A percentile compares a stretch with the other conserved stretches of the same genome.
These are phyloP conservation scores for Magallana gigas DNA, from an alignment of 1,140 invertebrate genomes.

Conservation along the genomic window DNA sequence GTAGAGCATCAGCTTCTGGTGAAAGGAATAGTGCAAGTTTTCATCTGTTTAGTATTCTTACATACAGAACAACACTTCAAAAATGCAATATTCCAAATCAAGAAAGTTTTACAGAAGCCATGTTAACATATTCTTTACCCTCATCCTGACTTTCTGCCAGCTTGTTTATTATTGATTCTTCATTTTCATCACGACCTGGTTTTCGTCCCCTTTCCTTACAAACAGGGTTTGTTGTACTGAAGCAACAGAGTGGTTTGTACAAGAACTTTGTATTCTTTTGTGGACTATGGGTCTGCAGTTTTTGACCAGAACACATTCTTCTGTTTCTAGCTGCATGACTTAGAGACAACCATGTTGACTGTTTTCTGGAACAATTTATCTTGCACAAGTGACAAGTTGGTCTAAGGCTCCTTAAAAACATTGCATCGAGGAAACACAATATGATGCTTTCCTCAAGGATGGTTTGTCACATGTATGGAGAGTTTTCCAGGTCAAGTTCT, in stretches of 20 bases:
- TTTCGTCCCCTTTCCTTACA: background rate
- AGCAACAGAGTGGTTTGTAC: background rate
- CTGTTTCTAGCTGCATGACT: background rate
- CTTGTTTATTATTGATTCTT: background rate
- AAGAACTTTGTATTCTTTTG: background rate
- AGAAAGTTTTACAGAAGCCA: no score
- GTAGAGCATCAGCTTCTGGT: conserved; percentile 46
- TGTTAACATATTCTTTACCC: no score
- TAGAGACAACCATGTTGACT: background rate
- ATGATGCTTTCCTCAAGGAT: no score
- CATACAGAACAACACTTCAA: no score
- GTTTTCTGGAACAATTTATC: background rate
- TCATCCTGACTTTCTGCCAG: no score
- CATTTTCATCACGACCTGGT: background rate
- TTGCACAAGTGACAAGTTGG: background rate
- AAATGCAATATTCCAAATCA: no score
- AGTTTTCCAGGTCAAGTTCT: no score
- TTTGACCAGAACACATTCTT: background rate
- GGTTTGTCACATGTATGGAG: no score
- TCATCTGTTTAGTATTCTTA: no score
- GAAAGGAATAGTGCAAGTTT: no score
- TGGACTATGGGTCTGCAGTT: background rate
- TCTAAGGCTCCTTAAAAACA: background rate
- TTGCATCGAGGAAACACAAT: background rate
- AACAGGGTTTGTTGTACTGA: background rate